Conservation (phyloP, 2,888 invertebrate genomes). For the Osedax frankpressi region DNA sequence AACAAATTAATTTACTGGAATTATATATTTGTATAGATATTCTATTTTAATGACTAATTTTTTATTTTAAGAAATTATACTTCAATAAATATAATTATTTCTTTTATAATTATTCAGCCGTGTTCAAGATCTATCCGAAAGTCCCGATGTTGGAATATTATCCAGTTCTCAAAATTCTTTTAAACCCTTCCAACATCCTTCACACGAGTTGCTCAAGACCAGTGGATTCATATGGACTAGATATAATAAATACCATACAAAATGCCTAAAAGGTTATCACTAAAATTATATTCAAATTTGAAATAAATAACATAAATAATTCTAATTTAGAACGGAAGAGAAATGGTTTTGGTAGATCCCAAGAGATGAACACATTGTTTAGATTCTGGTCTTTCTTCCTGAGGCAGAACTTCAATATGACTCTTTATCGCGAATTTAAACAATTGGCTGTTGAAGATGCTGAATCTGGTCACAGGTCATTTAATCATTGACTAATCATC, state of each 20-base stretch:
- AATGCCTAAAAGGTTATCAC: conserved; percentile 70
- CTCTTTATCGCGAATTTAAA: conserved; percentile 93
- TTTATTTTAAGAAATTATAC: no score
- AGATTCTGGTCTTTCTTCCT: conserved; percentile 99
- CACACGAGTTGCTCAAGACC: conserved; percentile 80
- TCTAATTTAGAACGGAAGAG: conserved; percentile 66
- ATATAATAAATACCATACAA: conserved; percentile 85
- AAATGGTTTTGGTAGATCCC: conserved; percentile 83
- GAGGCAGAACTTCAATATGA: conserved; percentile 89
- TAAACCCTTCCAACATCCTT: conserved; percentile 87
- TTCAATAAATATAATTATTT: no score
- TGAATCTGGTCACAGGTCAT: conserved; percentile 58
- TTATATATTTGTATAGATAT: no score
- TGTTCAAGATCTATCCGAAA: neutral
- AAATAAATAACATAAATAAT: neutral
- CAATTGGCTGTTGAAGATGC: conserved; percentile 86
- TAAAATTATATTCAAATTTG: neutral
- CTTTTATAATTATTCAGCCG: no score
- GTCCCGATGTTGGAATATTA: neutral
- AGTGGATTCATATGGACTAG: conserved; percentile 95
- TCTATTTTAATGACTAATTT: no score
- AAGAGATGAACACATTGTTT: conserved; percentile 98
- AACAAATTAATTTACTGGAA: no score
- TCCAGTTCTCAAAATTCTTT: conserved; percentile 46
- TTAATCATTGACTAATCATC: neutral